A percentile compares a stretch with the other conserved stretches of the same genome.
phyloP scores from a whole-genome alignment of 2,113 vertebrate genomes.

The Scophthalmus maximus region DNA sequence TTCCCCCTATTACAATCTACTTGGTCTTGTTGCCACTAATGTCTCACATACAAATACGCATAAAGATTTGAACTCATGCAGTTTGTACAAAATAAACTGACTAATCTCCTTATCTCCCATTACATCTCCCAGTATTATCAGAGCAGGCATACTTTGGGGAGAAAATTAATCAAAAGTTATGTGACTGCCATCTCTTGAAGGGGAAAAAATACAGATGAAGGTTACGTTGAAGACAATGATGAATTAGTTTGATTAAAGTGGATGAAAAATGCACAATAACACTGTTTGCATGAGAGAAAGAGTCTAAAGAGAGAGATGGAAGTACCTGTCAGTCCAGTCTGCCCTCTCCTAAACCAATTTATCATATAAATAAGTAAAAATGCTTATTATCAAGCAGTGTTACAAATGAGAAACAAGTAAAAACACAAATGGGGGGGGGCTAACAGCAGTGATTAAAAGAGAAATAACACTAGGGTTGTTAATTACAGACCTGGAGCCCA shows the following conservation, averaged over 20 bases:
- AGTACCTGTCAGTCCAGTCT: background rate
- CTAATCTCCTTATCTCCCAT: too few species aligned
- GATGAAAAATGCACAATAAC: background rate
- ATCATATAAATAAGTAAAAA: slow-evolving; percentile 37
- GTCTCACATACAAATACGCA: too few species aligned
- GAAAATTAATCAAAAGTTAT: background rate
- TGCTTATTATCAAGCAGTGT: slow-evolving; percentile 17
- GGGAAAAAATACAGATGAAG: too few species aligned
- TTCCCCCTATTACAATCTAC: background rate
- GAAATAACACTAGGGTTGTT: background rate
- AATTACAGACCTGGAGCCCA: slow-evolving; percentile 24
- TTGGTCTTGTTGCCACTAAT: too few species aligned
- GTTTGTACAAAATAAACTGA: too few species aligned
- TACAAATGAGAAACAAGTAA: slow-evolving; percentile 27
- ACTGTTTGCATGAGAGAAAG: background rate
- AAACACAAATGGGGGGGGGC: background rate
- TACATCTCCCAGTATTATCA: too few species aligned
- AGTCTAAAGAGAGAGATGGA: background rate
- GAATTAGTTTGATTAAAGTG: background rate
- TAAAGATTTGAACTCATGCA: too few species aligned
- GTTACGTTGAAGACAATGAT: background rate
- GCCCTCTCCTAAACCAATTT: background rate
- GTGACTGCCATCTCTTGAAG: too few species aligned
- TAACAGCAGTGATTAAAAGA: slow-evolving; percentile 16
- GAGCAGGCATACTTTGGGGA: too few species aligned